phyloP scores from a whole-genome alignment of 2,888 invertebrate species.

The Aleiodes testaceus region DNA sequence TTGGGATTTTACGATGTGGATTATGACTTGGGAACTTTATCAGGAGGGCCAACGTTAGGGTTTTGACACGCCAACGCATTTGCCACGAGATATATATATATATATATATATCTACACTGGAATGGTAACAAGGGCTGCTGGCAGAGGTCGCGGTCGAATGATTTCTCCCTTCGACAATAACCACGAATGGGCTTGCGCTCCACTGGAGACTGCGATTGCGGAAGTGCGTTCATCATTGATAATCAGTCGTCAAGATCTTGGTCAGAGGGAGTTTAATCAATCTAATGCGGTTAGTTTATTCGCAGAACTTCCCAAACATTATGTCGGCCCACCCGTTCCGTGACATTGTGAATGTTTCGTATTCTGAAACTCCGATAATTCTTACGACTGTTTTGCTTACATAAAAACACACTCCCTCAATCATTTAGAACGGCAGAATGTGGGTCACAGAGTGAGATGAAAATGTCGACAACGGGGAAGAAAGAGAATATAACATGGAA shows the following conservation, averaged over 20 bases:
- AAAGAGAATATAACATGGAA: conserved; percentile 26
- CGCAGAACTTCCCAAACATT: conserved; percentile 9
- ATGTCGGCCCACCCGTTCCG: neutral
- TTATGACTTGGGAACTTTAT: conserved; percentile 41
- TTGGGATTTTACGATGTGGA: conserved; percentile 39
- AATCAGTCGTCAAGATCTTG: conserved; percentile 41
- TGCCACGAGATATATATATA: conserved; percentile 4
- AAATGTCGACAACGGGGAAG: conserved; percentile 30
- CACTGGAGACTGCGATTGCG: conserved; percentile 41
- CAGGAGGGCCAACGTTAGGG: conserved; percentile 31
- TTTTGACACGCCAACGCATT: conserved; percentile 36
- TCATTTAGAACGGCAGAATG: too few species aligned
- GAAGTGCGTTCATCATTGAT: conserved; percentile 44
- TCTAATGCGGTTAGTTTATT: conserved; percentile 29
- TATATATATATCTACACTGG: neutral
- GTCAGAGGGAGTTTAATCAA: conserved; percentile 41
- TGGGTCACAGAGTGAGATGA: conserved; percentile 17
- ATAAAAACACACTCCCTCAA: conserved; percentile 30
- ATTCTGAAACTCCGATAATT: neutral
- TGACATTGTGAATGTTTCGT: neutral
- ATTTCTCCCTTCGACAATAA: conserved; percentile 46
- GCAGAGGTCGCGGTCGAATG: conserved; percentile 38
- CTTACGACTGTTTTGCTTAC: conserved; percentile 25
- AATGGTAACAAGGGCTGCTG: conserved; percentile 8
- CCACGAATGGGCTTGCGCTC: conserved; percentile 39